Evolutionary conservation across 2,797 vertebrate genomes (phyloP).

Genomic region (Bufotes viridis): DNA sequence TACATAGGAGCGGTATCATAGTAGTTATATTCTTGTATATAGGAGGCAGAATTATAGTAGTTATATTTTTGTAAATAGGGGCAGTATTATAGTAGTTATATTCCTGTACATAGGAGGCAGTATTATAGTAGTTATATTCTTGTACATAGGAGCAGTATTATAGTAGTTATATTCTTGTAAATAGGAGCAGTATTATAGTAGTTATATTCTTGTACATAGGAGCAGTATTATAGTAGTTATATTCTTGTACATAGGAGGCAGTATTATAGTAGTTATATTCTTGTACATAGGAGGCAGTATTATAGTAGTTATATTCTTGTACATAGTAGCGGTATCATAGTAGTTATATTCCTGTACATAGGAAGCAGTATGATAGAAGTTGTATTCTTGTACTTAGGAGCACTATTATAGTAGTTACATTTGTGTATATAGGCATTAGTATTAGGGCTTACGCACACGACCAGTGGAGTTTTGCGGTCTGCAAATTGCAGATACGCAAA

Average conservation of each 20-base stretch:
- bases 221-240: neutral
- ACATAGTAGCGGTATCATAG: neutral
- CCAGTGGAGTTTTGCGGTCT: no score
- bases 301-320: conserved; percentile 9
- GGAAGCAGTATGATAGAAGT: neutral
- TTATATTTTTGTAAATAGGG: neutral
- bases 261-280: neutral
- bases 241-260: neutral
- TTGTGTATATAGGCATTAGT: neutral
- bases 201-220: neutral
- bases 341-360: no score
- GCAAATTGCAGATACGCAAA: no score
- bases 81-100: neutral
- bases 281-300: neutral
- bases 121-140: conserved; percentile 4
- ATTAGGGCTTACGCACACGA: no score
- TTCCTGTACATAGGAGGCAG: neutral
- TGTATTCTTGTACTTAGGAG: neutral
- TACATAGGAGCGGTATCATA: neutral
- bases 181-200: conserved; percentile 2
- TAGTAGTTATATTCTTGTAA: conserved; percentile 1
- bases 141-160: conserved; percentile 7
- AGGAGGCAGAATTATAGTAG: neutral
- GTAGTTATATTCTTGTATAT: neutral
- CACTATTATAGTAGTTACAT: neutral